Conservation (phyloP, 1,140 invertebrate genomes). For the Aphelinus atriplicis region DNA sequence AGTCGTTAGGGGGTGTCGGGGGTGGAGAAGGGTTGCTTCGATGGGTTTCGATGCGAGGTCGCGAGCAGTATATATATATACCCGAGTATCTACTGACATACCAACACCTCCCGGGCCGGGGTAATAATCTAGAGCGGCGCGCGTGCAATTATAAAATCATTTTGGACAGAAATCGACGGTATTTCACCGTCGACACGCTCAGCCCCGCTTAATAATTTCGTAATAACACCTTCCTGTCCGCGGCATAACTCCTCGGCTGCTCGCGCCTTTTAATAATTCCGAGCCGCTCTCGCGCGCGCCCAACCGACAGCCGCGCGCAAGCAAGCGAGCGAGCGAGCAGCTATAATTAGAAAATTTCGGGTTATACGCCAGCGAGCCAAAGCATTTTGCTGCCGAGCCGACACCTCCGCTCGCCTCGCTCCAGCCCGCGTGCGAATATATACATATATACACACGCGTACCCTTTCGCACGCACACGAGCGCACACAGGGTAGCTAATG, state of each 20-base stretch:
- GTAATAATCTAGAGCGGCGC: constrained; percentile 6
- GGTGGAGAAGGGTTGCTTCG: too few relatives aligned
- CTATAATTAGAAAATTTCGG: constrained; percentile 39
- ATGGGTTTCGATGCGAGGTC: too few relatives aligned
- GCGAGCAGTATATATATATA: too few relatives aligned
- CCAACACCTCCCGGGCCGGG: not conserved
- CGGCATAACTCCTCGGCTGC: constrained; percentile 16
- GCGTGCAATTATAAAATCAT: constrained; percentile 13
- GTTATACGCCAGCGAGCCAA: not conserved
- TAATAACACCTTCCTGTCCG: constrained; percentile 36
- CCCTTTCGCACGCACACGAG: not conserved
- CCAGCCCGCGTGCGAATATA: not conserved
- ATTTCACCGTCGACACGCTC: not conserved
- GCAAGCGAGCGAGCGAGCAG: too few relatives aligned
- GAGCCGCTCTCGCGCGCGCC: constrained; percentile 7
- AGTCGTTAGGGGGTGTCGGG: too few relatives aligned
- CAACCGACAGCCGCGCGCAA: not conserved
- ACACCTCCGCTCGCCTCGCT: too few relatives aligned
- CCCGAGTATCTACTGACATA: too few relatives aligned
- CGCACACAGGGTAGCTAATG: too few relatives aligned
- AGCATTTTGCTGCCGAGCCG: not conserved
- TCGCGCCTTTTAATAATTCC: constrained; percentile 29
- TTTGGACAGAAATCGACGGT: constrained; percentile 7
- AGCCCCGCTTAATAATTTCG: constrained; percentile 26
- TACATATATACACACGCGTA: constrained; percentile 1